Conservation (phyloP, 2,797 vertebrate species). For the Masticophis lateralis region DNA sequence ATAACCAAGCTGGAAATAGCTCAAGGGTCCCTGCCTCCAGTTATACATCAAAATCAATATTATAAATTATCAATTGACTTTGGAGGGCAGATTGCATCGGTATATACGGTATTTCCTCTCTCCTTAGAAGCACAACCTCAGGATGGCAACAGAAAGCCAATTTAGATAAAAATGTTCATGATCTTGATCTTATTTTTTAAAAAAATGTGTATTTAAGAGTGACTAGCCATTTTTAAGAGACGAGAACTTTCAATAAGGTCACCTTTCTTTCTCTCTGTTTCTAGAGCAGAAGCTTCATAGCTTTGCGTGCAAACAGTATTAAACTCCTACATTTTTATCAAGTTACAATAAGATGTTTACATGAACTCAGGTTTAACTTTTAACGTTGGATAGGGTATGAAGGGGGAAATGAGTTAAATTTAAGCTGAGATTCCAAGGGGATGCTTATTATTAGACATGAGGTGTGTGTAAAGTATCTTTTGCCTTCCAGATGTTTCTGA, state of each 20-base stretch:
- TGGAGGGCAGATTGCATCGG: neutral
- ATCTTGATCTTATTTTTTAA: neutral
- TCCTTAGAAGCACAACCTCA: conserved; percentile 22
- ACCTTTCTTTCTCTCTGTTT: too few species aligned
- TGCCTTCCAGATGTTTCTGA: neutral
- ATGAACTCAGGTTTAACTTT: neutral
- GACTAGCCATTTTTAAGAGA: neutral
- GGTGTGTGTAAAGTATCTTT: neutral
- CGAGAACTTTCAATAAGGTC: neutral
- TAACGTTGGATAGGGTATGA: neutral
- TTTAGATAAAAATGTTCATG: neutral
- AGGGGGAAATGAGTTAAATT: neutral
- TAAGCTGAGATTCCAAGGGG: neutral
- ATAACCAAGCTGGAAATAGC: neutral
- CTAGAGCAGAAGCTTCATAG: neutral
- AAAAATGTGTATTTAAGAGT: neutral
- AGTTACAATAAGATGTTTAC: neutral
- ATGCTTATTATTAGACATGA: neutral
- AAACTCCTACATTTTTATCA: neutral
- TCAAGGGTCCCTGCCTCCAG: too few species aligned
- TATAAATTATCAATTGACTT: neutral
- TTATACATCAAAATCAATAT: neutral
- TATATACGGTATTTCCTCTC: neutral
- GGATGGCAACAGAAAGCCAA: neutral
- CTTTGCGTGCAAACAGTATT: conserved; percentile 4